Evolutionary conservation across 2,113 vertebrate species (phyloP).

Genomic region (Montifringilla adamsi): DNA sequence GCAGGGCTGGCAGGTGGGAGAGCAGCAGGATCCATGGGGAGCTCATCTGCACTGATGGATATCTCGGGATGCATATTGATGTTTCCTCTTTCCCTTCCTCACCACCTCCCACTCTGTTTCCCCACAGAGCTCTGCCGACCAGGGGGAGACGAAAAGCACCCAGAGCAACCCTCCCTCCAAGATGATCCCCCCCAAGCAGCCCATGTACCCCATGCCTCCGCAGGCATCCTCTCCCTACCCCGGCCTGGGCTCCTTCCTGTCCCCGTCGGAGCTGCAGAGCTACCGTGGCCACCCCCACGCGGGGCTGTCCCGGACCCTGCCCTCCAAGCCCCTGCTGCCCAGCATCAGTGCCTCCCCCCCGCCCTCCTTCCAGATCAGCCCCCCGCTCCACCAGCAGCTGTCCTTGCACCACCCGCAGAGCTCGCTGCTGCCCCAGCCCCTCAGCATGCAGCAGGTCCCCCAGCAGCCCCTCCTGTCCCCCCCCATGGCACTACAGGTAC

Average conservation of each 20-base stretch:
- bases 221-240: conserved; percentile 89
- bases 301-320: conserved; percentile 85
- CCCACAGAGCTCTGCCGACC: conserved; percentile 87
- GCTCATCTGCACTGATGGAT: rapidly evolving
- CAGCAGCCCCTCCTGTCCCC: conserved; percentile 93
- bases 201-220: conserved; percentile 88
- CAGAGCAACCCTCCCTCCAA: conserved; percentile 87
- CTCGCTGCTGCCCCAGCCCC: conserved; percentile 90
- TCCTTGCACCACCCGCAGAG: conserved; percentile 87
- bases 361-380: conserved; percentile 93
- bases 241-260: conserved; percentile 88
- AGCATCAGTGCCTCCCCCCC: conserved; percentile 94
- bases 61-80: rapidly evolving
- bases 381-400: conserved; percentile 94
- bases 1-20: not conserved
- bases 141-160: conserved; percentile 83
- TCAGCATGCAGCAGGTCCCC: conserved; percentile 95
- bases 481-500: conserved; percentile 95
- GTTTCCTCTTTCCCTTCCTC: not conserved
- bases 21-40: rapidly evolving
- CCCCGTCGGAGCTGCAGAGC: conserved; percentile 90
- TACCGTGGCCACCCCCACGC: conserved; percentile 88
- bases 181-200: conserved; percentile 89
- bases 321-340: conserved; percentile 91
- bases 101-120: not conserved